Percentiles rank a stretch among this genome's conserved stretches.
Evolutionary conservation across 2,113 vertebrate genomes (phyloP).

Genomic region (Nannospalax galili): DNA sequence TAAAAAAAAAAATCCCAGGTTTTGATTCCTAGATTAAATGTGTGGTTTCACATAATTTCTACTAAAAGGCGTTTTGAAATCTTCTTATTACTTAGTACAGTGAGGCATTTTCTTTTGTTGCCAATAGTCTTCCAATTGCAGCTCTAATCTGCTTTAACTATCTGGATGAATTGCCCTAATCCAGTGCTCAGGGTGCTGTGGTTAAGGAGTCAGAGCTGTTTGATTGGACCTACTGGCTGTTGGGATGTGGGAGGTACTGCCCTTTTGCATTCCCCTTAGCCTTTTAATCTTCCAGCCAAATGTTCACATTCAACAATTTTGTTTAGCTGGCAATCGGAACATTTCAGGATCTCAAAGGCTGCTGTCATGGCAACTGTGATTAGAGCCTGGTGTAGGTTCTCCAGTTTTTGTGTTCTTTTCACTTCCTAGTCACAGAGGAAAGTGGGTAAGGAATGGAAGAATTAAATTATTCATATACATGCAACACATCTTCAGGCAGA

Average conservation of each 20-base stretch:
- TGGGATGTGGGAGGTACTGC: conserved; percentile 91
- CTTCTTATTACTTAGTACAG: conserved; percentile 87
- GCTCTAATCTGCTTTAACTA: conserved; percentile 92
- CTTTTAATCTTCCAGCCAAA: conserved; percentile 94
- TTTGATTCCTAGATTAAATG: conserved; percentile 55
- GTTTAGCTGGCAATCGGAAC: conserved; percentile 92
- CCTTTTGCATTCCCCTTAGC: conserved; percentile 91
- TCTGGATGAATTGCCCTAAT: conserved; percentile 93
- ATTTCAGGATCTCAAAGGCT: conserved; percentile 92
- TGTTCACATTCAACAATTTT: conserved; percentile 95
- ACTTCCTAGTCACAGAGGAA: conserved; percentile 82
- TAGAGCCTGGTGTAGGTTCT: conserved; percentile 87
- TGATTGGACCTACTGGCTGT: conserved; percentile 92
- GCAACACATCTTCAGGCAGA: conserved; percentile 67
- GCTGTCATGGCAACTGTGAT: conserved; percentile 93
- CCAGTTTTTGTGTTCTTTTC: conserved; percentile 85
- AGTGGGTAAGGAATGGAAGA: conserved; percentile 80
- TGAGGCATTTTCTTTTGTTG: conserved; percentile 89
- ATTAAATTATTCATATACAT: conserved; percentile 76
- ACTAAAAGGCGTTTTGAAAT: conserved; percentile 72
- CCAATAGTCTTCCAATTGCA: conserved; percentile 90
- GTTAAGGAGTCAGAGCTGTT: conserved; percentile 92
- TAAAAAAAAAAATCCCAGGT: not conserved
- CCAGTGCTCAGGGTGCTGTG: conserved; percentile 90
- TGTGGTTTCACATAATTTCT: conserved; percentile 67